phyloP scores from a whole-genome alignment of 35 echinoderm and acorn worm genomes.

The Diadema setosum region DNA sequence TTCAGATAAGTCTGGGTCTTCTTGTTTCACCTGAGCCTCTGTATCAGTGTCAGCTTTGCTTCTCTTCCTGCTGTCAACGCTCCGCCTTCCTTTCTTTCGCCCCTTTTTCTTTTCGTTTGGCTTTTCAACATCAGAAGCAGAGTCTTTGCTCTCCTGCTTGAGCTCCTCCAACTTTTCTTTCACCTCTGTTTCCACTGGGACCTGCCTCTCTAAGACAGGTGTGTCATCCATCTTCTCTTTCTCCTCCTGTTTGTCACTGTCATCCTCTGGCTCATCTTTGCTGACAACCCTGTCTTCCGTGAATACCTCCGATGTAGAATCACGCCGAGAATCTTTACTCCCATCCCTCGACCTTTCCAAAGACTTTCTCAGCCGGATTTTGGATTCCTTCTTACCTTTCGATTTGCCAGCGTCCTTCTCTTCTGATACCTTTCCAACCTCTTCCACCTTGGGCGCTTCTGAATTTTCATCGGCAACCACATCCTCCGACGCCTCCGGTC shows the following conservation, averaged over 20 bases:
- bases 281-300: neutral
- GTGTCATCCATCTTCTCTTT: conserved; percentile 16
- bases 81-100: conserved; percentile 25
- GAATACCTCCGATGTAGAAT: neutral
- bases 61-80: conserved; percentile 10
- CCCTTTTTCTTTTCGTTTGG: neutral
- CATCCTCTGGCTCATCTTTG: neutral
- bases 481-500: neutral
- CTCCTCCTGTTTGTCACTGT: neutral
- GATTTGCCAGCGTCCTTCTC: conserved; percentile 14
- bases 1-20: conserved; percentile 23
- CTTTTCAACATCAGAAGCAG: conserved; percentile 12
- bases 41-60: conserved; percentile 21
- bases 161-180: neutral
- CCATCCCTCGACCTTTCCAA: conserved; percentile 1
- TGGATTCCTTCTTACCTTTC: conserved; percentile 40
- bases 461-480: conserved; percentile 30
- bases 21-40: neutral
- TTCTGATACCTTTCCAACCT: conserved; percentile 10
- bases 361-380: conserved; percentile 28
- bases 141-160: neutral
- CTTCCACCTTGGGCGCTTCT: conserved; percentile 26
- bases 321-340: neutral
- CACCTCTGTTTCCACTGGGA: conserved; percentile 7
- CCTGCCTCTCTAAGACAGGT: neutral